Percentiles rank a stretch among this genome's conserved stretches.
phyloP scores from a whole-genome alignment of 1,140 invertebrate species.

The Hirudo medicinalis region DNA sequence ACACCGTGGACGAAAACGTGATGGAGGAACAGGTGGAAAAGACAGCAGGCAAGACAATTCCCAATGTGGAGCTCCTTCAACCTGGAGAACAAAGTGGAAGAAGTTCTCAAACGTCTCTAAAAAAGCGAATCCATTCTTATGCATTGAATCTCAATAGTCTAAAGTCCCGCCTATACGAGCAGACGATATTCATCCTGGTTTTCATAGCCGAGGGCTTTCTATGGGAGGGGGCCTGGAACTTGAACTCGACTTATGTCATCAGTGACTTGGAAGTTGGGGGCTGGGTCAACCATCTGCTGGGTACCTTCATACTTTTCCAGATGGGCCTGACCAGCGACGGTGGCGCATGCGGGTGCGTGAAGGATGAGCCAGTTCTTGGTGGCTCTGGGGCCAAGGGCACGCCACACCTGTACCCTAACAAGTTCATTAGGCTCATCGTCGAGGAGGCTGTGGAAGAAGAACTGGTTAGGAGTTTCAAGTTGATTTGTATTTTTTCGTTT shows the following conservation, averaged over 20 bases:
- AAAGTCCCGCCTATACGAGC: constrained; percentile 8
- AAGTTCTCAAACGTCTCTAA: neutral
- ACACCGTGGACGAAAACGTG: no score
- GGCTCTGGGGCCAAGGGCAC: neutral
- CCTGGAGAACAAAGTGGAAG: neutral
- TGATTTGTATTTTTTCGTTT: no score
- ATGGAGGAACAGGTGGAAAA: neutral
- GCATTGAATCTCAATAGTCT: neutral
- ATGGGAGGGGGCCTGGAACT: constrained; percentile 14
- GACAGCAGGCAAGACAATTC: neutral
- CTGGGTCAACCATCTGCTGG: constrained; percentile 5
- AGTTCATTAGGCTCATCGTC: neutral
- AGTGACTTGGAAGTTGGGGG: neutral
- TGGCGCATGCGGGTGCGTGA: neutral
- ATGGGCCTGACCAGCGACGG: constrained; percentile 5
- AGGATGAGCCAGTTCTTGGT: neutral
- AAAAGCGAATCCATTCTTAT: neutral
- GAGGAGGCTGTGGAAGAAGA: neutral
- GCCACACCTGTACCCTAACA: neutral
- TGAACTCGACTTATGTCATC: neutral
- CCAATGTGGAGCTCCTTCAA: neutral
- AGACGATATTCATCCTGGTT: constrained; percentile 7
- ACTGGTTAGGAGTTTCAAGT: no score
- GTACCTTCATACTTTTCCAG: neutral
- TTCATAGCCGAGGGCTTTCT: constrained; percentile 8